These are phyloP conservation scores for Aphyosemion australe DNA, from an alignment of 2,113 vertebrate genomes.

Conservation along the genomic window DNA sequence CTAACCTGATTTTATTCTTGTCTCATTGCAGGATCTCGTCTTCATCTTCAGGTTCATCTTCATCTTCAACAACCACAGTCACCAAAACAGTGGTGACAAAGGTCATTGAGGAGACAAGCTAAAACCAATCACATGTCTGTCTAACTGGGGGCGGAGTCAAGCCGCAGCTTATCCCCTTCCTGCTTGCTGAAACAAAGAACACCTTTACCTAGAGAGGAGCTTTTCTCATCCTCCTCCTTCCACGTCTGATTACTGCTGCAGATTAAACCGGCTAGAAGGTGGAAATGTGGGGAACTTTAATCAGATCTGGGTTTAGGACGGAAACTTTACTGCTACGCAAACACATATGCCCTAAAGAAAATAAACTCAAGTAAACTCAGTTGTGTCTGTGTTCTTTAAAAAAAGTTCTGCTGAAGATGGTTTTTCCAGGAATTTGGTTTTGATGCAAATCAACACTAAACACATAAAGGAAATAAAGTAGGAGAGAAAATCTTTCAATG, in stretches of 20 bases:
- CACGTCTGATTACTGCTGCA: background rate
- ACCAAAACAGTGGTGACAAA: slow-evolving; percentile 48
- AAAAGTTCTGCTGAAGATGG: background rate
- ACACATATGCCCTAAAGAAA: slow-evolving; percentile 2
- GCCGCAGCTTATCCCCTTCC: slow-evolving; percentile 6
- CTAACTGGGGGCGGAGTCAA: slow-evolving; percentile 10
- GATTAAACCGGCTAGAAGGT: background rate
- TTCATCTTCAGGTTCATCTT: background rate
- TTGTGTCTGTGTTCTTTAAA: background rate
- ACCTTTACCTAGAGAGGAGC: background rate
- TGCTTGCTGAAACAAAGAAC: background rate
- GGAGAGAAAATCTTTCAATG: too few species aligned
- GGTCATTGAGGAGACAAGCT: slow-evolving; percentile 46
- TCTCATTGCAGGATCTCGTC: too few species aligned
- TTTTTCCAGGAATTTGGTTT: too few species aligned
- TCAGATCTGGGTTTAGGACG: background rate
- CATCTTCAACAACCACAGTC: background rate
- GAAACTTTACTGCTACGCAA: background rate
- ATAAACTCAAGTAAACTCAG: slow-evolving; percentile 31
- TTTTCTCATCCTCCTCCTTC: background rate
- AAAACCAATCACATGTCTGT: slow-evolving; percentile 5
- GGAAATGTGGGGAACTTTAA: background rate
- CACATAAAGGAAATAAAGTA: too few species aligned
- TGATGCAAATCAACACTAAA: too few species aligned
- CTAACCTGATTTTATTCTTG: too few species aligned